Percentiles rank a stretch among this genome's conserved stretches.
Evolutionary conservation across 2,113 vertebrate species (phyloP).

Genomic region (Entosphenus tridentatus): DNA sequence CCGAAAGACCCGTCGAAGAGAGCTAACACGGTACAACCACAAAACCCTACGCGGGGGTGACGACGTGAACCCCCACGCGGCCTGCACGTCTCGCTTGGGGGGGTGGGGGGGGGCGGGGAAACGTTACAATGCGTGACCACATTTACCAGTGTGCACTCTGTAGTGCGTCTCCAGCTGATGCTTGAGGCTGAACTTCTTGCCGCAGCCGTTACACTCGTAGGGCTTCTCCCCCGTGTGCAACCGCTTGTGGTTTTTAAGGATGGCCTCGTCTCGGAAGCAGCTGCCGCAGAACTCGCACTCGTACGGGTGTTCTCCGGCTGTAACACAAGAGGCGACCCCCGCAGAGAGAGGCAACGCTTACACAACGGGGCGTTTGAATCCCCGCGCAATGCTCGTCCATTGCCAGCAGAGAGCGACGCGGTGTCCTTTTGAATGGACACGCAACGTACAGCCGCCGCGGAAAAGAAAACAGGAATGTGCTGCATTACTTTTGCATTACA

Average conservation of each 20-base stretch:
- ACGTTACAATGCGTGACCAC: background rate
- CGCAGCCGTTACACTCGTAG: conserved; percentile 29
- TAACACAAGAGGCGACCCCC: background rate
- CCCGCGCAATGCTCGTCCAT: no score
- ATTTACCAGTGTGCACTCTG: conserved; percentile 43
- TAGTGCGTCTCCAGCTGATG: conserved; percentile 52
- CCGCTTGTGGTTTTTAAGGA: conserved; percentile 14
- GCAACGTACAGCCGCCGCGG: no score
- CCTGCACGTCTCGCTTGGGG: background rate
- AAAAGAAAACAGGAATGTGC: no score
- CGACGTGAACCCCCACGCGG: no score
- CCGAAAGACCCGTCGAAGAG: no score
- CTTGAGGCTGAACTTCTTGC: conserved; percentile 46
- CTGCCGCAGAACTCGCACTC: conserved; percentile 17
- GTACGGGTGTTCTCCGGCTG: conserved; percentile 14
- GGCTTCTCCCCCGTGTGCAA: conserved; percentile 24
- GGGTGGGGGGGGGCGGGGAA: background rate
- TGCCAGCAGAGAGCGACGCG: no score
- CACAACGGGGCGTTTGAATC: no score
- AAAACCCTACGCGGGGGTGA: background rate
- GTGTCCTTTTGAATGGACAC: no score
- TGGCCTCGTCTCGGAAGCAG: conserved; percentile 10
- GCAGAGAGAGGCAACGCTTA: no score
- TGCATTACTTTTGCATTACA: no score
- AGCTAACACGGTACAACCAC: no score